Base-by-base conservation (phyloP, 2,797 vertebrate species). In the Picus viridis region DNA sequence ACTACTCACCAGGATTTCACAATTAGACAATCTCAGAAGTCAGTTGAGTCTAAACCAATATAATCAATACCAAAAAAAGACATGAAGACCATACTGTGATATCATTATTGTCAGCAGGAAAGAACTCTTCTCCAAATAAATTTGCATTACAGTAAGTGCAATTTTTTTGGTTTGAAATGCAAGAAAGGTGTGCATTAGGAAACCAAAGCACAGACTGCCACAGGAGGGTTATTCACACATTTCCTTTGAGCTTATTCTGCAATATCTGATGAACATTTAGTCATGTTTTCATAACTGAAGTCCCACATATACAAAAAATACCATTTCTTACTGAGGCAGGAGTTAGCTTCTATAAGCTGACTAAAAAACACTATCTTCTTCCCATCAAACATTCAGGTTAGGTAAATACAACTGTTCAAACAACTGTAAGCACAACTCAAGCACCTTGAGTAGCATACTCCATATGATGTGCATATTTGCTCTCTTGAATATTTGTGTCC, bases 121-220 rank as follows among this genome's bases (percentile, higher is more conserved):
- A 75, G 80, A 73, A n/a, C n/a, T 8, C 23, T 59, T 68, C 58
- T 77, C 34, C 2, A 51, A 51, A 51, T 51, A 12, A 62, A 64
- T 24, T 0, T 1, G 0, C 59, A 68, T 27, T 54, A 36, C 7
- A 41, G 1, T 18, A 81, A 45, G 12, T 15, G 16, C 7, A 68
- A 68, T 12, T 20, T 24, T 29, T 36, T 39, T 67, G 74, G 67
- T 59, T 53, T 12, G 20, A 4, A 51, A 58, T 41, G 57, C 2
- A 41, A 77, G 45, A 86, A 84, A 73, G 9, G 0, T n/a, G 0
- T n/a, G 16, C 7, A 58, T 27, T 27, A 56, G 30, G 73, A 15
- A 79, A 69, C 32, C 90, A 90, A 79, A 70, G 27, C 51, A 59
- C 26, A 73, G 20, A 47, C 14, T 49, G 9, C 18, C 26, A 30